Evolutionary conservation across 2,888 invertebrate species (phyloP).

Genomic region (Ectemnius continuus): DNA sequence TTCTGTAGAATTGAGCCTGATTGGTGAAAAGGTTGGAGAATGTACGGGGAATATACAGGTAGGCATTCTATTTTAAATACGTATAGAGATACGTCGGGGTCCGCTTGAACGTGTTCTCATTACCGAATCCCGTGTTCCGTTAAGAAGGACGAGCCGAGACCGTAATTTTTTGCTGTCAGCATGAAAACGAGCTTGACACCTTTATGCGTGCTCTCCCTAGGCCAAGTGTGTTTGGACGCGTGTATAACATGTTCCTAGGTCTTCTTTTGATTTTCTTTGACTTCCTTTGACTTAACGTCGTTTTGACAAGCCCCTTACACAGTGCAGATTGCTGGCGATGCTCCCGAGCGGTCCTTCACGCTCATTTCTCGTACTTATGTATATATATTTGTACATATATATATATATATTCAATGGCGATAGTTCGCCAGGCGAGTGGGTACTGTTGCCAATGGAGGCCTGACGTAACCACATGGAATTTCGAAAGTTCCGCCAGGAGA

Average conservation of each 20-base stretch:
- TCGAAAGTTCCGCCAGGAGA: slow-evolving; percentile 53
- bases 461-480: slow-evolving; percentile 54
- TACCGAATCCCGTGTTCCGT: not conserved
- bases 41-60: no score
- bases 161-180: slow-evolving; percentile 7
- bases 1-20: no score
- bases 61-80: no score
- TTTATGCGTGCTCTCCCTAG: slow-evolving; percentile 10
- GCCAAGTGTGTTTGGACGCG: not conserved
- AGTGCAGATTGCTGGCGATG: slow-evolving; percentile 4
- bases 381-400: no score
- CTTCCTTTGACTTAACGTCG: slow-evolving; percentile 11
- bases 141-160: not conserved
- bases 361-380: slow-evolving; percentile 14
- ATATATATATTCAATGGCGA: slow-evolving; percentile 23
- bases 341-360: slow-evolving; percentile 7
- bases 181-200: slow-evolving; percentile 6
- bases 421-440: slow-evolving; percentile 8
- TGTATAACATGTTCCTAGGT: not conserved
- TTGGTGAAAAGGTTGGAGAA: no score
- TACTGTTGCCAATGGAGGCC: not conserved
- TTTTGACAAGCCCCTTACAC: slow-evolving; percentile 17
- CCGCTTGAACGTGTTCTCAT: no score
- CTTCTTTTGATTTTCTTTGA: not conserved
- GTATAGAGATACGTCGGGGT: no score